Percentiles rank a stretch among this genome's conserved stretches.
Evolutionary conservation across 2,797 vertebrate species (phyloP).

Genomic region (Cygnus olor): DNA sequence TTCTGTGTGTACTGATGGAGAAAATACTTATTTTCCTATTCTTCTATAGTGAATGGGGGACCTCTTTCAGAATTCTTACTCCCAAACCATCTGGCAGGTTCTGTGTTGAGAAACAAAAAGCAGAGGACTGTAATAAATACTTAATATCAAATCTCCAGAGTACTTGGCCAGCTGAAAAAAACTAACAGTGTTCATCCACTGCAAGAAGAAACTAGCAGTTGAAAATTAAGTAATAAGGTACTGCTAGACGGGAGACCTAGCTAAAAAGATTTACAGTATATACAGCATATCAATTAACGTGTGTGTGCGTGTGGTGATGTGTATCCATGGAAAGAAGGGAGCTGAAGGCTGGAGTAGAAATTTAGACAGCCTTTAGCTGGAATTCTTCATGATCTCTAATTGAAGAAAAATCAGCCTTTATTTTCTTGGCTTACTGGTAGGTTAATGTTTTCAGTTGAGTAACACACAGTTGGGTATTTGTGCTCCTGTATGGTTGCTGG

Average conservation of each 20-base stretch:
- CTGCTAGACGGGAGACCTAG: not conserved
- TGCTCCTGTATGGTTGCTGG: not conserved
- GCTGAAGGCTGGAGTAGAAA: not conserved
- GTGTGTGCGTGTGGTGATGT: not conserved
- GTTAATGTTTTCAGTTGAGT: not conserved
- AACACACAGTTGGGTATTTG: not conserved
- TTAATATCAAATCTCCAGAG: constrained; percentile 9
- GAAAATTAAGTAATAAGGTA: not conserved
- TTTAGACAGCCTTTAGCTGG: not conserved
- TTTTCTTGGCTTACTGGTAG: not conserved
- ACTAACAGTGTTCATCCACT: not conserved
- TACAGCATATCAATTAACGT: too few species aligned
- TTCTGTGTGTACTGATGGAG: not conserved
- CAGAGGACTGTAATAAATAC: constrained; percentile 23
- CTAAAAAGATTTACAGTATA: not conserved
- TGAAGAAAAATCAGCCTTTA: not conserved
- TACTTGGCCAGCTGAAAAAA: constrained; percentile 29
- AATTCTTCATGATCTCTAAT: not conserved
- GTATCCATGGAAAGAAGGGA: not conserved
- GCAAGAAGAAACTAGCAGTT: not conserved
- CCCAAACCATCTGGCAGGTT: constrained; percentile 2
- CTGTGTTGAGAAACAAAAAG: not conserved
- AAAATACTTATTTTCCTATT: not conserved
- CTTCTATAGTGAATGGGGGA: constrained; percentile 13
- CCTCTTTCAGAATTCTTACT: constrained; percentile 31